These are phyloP conservation scores for Bubalus kerabau DNA, from an alignment of 2,113 vertebrate species.

Conservation along the genomic window DNA sequence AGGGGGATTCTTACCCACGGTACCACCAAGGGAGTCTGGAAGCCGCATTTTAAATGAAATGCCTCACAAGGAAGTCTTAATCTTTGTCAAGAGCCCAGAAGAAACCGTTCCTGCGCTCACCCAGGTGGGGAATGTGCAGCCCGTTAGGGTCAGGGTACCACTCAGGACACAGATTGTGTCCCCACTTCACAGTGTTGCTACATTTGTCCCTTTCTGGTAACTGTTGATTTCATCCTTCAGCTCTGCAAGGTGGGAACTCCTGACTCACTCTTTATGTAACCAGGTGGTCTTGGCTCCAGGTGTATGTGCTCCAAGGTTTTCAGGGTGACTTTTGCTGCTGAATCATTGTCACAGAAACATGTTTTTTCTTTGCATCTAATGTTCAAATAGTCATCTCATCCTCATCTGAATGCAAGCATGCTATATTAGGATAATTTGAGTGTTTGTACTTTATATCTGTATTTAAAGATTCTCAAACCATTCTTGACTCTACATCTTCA, in stretches of 20 bases:
- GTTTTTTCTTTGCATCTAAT: not conserved
- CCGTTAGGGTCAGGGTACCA: not conserved
- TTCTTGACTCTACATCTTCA: not conserved
- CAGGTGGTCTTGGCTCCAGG: not conserved
- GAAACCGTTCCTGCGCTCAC: not conserved
- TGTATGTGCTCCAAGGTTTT: not conserved
- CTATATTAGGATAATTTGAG: not conserved
- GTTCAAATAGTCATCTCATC: not conserved
- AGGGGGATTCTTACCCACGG: not conserved
- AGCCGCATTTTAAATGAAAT: not conserved
- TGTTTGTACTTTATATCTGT: not conserved
- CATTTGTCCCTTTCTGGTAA: not conserved
- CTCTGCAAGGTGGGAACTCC: not conserved
- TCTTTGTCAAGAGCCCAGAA: not conserved
- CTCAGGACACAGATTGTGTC: not conserved
- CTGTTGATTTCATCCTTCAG: not conserved
- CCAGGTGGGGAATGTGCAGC: not conserved
- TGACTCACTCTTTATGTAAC: not conserved
- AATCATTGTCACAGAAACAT: conserved; percentile 11
- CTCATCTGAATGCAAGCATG: not conserved
- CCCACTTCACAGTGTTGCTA: not conserved
- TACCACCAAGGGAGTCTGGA: not conserved
- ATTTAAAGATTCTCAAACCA: conserved; percentile 24
- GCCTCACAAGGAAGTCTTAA: not conserved
- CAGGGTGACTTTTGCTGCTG: not conserved